A percentile compares a stretch with the other conserved stretches of the same genome.
phyloP scores from a whole-genome alignment of 1,140 invertebrate species.

The Zaprionus inermis region DNA sequence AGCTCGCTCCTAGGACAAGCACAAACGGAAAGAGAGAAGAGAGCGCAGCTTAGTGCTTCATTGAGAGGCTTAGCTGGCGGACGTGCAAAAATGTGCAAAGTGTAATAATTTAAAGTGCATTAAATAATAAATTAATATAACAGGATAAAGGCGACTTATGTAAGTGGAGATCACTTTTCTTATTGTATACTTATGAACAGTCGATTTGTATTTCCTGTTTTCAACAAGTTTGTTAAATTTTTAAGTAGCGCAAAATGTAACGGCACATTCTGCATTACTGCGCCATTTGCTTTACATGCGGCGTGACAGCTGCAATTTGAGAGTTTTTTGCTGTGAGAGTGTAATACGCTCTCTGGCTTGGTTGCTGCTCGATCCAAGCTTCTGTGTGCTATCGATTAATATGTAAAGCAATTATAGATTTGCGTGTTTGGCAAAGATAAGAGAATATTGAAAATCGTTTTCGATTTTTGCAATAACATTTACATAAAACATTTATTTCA shows the following conservation, averaged over 20 bases:
- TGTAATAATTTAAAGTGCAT: not conserved
- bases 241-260: not conserved
- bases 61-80: slow-evolving; percentile 4
- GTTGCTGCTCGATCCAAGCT: too few relatives aligned
- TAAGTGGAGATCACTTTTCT: not conserved
- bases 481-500: slow-evolving; percentile 82
- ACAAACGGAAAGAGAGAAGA: not conserved
- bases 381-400: too few relatives aligned
- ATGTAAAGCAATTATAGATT: too few relatives aligned
- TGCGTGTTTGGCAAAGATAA: not conserved
- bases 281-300: not conserved
- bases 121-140: not conserved
- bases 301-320: slow-evolving; percentile 4
- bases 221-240: not conserved
- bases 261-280: not conserved
- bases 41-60: not conserved
- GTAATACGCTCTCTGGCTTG: too few relatives aligned
- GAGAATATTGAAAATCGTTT: not conserved
- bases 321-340: not conserved
- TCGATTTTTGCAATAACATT: slow-evolving; percentile 61
- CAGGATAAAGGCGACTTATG: not conserved
- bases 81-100: not conserved
- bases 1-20: not conserved
- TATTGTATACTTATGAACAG: not conserved
- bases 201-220: not conserved